A percentile compares a stretch with the other conserved stretches of the same genome.
These are phyloP conservation scores for Ptychodera flava DNA, from an alignment of 35 echinoderm and acorn worm species.

Conservation along the genomic window DNA sequence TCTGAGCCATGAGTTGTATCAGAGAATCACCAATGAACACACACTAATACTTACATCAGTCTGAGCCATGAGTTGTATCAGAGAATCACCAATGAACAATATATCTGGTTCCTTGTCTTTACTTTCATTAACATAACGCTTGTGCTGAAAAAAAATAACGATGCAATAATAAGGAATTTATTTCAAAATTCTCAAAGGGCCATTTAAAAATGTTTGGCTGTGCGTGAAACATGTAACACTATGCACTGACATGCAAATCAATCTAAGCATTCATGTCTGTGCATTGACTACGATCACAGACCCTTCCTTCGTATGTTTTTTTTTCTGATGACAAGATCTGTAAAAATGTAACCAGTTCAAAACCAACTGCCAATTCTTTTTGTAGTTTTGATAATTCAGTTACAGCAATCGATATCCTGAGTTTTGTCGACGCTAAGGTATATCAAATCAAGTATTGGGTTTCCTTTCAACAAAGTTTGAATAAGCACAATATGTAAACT, in stretches of 20 bases:
- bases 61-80: constrained; percentile 69
- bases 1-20: no score
- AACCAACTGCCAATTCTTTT: no score
- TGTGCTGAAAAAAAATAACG: constrained; percentile 58
- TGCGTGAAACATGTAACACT: background rate
- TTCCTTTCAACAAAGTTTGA: no score
- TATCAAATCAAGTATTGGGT: no score
- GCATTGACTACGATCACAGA: background rate
- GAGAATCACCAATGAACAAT: constrained; percentile 85
- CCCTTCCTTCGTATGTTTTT: no score
- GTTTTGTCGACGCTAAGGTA: no score
- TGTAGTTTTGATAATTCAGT: no score
- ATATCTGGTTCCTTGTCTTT: constrained; percentile 82
- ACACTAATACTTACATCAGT: constrained; percentile 12
- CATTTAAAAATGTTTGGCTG: background rate
- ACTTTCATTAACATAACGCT: constrained; percentile 44
- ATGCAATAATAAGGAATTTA: background rate
- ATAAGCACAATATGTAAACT: no score
- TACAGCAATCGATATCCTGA: no score
- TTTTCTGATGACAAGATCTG: no score
- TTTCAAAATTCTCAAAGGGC: background rate
- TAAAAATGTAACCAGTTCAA: no score
- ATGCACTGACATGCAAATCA: background rate
- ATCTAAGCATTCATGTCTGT: background rate
- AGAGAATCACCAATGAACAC: no score